A percentile compares a stretch with the other conserved stretches of the same genome.
phyloP scores from a whole-genome alignment of 2,888 invertebrate genomes.

The Taphrorychus bicolor region DNA sequence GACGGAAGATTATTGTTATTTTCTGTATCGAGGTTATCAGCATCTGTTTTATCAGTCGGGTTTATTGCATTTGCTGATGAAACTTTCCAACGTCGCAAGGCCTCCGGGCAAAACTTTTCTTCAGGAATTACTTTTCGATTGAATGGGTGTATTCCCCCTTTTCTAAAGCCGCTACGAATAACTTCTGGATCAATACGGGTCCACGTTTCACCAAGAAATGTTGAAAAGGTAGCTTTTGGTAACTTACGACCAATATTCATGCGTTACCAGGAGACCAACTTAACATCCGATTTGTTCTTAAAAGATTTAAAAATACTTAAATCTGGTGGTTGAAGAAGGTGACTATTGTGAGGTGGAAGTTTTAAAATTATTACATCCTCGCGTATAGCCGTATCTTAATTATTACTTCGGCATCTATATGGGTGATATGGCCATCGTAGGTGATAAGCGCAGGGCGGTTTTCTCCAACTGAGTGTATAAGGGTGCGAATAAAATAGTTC shows the following conservation, averaged over 20 bases:
- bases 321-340: no score
- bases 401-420: constrained; percentile 45
- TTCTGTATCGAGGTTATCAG: neutral
- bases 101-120: neutral
- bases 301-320: no score
- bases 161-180: constrained; percentile 39
- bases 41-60: neutral
- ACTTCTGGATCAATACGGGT: constrained; percentile 25
- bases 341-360: constrained; percentile 50
- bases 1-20: no score
- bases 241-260: constrained; percentile 28
- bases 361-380: constrained; percentile 18
- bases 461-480: constrained; percentile 45
- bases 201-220: constrained; percentile 34
- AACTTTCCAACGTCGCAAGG: neutral
- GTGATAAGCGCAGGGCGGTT: constrained; percentile 43
- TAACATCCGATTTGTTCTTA: no score
- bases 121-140: neutral
- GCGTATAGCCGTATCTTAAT: constrained; percentile 6
- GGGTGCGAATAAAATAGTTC: constrained; percentile 43
- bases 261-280: no score
- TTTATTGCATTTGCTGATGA: neutral
- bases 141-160: constrained; percentile 37
- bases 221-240: constrained; percentile 14
- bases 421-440: constrained; percentile 51